These are phyloP conservation scores for Drosophila pseudoananassae DNA, from an alignment of 1,140 invertebrate genomes.

Conservation along the genomic window DNA sequence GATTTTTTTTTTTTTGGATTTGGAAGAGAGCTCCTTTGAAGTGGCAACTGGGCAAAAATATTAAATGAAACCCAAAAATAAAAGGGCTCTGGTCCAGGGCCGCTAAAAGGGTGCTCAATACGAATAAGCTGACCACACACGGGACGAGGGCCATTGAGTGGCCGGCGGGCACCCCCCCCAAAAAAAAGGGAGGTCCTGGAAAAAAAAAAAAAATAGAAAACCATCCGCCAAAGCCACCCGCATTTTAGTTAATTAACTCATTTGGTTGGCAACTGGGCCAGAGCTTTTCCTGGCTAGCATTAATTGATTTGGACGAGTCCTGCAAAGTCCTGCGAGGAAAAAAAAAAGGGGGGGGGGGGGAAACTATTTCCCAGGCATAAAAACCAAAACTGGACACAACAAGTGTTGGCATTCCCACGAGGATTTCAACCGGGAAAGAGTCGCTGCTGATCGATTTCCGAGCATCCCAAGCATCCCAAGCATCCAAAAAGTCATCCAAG, in stretches of 20 bases:
- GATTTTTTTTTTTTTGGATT: constrained; percentile 3
- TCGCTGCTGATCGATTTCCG: constrained; percentile 48
- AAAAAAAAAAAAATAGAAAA: constrained; percentile 2
- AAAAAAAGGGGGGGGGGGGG: too few species aligned
- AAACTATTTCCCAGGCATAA: constrained; percentile 52
- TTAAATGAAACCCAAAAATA: constrained; percentile 77
- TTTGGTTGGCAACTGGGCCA: constrained; percentile 78
- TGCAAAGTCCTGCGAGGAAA: too few species aligned
- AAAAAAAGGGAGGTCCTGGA: too few species aligned
- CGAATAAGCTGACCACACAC: constrained; percentile 78
- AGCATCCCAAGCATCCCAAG: too few species aligned
- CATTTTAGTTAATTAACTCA: constrained; percentile 84
- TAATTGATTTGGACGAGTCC: constrained; percentile 73
- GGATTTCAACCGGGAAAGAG: constrained; percentile 68
- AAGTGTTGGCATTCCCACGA: constrained; percentile 76
- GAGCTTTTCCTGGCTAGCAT: constrained; percentile 41
- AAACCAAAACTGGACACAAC: constrained; percentile 21
- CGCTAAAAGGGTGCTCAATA: constrained; percentile 77
- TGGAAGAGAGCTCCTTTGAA: constrained; percentile 65
- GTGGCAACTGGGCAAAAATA: constrained; percentile 74
- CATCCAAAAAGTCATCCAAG: constrained; percentile 69
- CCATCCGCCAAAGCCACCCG: constrained; percentile 73
- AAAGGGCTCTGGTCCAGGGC: constrained; percentile 16
- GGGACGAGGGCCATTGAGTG: constrained; percentile 70
- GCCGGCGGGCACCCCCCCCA: too few species aligned